Conservation (phyloP, 2,113 vertebrate genomes). For the Lepisosteus oculatus region DNA sequence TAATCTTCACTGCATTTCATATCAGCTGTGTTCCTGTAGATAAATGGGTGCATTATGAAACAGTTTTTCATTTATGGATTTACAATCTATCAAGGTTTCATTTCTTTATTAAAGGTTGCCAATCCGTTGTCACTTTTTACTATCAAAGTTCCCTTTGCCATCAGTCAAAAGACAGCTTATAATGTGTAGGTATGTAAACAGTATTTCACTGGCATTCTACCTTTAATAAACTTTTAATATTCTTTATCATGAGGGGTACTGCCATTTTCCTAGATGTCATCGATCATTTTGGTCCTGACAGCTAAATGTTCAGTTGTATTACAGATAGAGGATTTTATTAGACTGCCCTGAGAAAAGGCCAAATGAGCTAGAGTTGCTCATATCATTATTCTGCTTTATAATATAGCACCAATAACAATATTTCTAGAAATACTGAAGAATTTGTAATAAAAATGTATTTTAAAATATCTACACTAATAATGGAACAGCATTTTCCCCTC, state of each 20-base stretch:
- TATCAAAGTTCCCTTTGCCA: neutral
- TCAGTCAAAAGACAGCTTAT: constrained; percentile 15
- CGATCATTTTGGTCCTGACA: neutral
- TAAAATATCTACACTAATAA: neutral
- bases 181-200: constrained; percentile 46
- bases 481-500: too few relatives aligned
- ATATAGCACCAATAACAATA: neutral
- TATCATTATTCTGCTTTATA: neutral
- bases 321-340: neutral
- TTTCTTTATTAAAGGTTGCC: neutral
- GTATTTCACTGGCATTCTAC: constrained; percentile 33
- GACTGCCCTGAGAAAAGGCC: too few relatives aligned
- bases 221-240: constrained; percentile 15
- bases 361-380: too few relatives aligned
- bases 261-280: constrained; percentile 15
- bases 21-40: too few relatives aligned
- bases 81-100: too few relatives aligned
- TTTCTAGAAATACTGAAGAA: neutral
- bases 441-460: neutral
- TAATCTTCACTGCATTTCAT: too few relatives aligned
- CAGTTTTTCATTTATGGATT: too few relatives aligned
- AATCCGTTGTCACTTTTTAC: neutral
- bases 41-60: too few relatives aligned
- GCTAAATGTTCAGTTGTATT: too few relatives aligned
- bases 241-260: constrained; percentile 31